A percentile compares a stretch with the other conserved stretches of the same genome.
Evolutionary conservation across 2,888 invertebrate genomes (phyloP).

Genomic region (Polyommatus iphigenia): DNA sequence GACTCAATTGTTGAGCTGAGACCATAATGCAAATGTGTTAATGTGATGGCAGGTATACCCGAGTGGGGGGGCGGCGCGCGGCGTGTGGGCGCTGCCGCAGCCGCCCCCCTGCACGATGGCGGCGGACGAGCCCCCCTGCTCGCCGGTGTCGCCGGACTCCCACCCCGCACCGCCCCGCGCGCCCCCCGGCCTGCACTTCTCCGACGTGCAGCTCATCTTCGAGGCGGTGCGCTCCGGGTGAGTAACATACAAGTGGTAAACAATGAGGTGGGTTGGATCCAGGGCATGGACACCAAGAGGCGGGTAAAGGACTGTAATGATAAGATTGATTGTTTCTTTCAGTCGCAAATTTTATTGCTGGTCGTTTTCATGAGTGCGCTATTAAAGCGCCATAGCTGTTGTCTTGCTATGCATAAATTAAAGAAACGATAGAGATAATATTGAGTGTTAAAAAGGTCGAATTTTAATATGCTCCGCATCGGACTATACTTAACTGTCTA

Average conservation of each 20-base stretch:
- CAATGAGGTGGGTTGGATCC: not conserved
- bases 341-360: too few species aligned
- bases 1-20: too few species aligned
- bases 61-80: constrained; percentile 93
- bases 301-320: too few species aligned
- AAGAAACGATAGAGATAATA: too few species aligned
- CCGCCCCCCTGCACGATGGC: constrained; percentile 90
- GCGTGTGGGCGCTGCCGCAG: constrained; percentile 92
- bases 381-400: too few species aligned
- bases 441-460: too few species aligned
- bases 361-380: too few species aligned
- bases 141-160: constrained; percentile 71
- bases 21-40: not conserved
- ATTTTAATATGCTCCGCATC: too few species aligned
- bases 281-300: too few species aligned
- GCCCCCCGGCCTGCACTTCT: constrained; percentile 65
- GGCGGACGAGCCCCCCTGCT: constrained; percentile 82
- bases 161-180: constrained; percentile 66
- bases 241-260: not conserved
- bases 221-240: constrained; percentile 93
- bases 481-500: too few species aligned
- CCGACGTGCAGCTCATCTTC: constrained; percentile 85
- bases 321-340: too few species aligned
- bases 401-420: too few species aligned
- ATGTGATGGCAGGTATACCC: constrained; percentile 83